Conservation (phyloP, 2,888 invertebrate genomes). For the Hartigia nigra region DNA sequence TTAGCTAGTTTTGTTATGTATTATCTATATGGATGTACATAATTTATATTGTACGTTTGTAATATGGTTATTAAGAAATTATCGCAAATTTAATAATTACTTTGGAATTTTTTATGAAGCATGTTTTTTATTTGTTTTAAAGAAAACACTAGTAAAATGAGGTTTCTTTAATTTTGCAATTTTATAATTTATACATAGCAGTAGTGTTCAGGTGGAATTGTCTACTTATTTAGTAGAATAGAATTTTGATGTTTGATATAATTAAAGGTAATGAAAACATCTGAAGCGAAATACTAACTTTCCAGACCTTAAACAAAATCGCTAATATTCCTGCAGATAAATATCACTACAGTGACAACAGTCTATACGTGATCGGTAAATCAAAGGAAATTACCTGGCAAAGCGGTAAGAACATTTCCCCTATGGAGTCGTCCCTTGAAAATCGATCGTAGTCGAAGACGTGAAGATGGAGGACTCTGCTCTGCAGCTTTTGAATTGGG, state of each 20-base stretch:
- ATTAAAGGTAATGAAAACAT: neutral
- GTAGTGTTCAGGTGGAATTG: neutral
- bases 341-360: neutral
- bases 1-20: no score
- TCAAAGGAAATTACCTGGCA: slow-evolving; percentile 78
- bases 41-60: neutral
- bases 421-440: slow-evolving; percentile 93
- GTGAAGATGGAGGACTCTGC: slow-evolving; percentile 90
- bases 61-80: neutral
- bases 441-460: slow-evolving; percentile 96
- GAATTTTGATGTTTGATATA: neutral
- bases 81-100: no score
- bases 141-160: neutral
- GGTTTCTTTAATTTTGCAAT: neutral
- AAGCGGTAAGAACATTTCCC: slow-evolving; percentile 90
- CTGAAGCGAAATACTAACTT: neutral
- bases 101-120: no score
- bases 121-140: no score
- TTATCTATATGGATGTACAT: no score
- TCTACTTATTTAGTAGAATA: neutral
- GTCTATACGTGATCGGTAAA: neutral
- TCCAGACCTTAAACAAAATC: neutral
- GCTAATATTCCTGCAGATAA: neutral
- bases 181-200: neutral
- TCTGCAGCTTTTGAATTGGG: slow-evolving; percentile 92